These are phyloP conservation scores for Pantherophis guttatus DNA, from an alignment of 2,113 vertebrate genomes.

Conservation along the genomic window DNA sequence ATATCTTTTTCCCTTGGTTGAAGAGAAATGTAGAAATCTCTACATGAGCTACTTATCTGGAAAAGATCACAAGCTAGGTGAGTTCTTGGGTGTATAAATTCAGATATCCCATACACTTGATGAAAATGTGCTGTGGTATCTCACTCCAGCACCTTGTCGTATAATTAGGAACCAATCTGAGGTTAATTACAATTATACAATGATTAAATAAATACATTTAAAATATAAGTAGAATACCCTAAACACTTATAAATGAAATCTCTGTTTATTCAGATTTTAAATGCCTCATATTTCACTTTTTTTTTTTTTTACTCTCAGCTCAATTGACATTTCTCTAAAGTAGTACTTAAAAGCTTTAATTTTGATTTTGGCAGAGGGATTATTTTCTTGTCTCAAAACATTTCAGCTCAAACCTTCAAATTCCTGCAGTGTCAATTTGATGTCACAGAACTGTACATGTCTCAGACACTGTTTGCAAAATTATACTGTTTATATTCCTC, in stretches of 20 bases:
- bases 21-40: neutral
- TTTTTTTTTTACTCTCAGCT: neutral
- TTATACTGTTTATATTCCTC: conserved; percentile 24
- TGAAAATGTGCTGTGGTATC: neutral
- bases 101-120: neutral
- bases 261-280: neutral
- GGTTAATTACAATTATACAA: neutral
- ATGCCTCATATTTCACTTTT: neutral
- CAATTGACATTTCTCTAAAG: neutral
- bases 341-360: neutral
- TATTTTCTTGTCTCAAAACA: conserved; percentile 33
- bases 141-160: neutral
- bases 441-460: conserved; percentile 33
- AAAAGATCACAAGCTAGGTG: neutral
- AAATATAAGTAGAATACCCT: neutral
- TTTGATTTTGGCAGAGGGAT: conserved; percentile 3
- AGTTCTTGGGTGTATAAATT: neutral
- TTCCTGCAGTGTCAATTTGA: conserved; percentile 31
- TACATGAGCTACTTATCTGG: neutral
- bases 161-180: neutral
- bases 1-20: neutral
- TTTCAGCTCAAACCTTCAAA: conserved; percentile 42
- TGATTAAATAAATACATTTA: neutral
- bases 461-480: conserved; percentile 30
- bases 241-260: neutral